These are phyloP conservation scores for Zelleria hepariella DNA, from an alignment of 2,888 invertebrate species.

Conservation along the genomic window DNA sequence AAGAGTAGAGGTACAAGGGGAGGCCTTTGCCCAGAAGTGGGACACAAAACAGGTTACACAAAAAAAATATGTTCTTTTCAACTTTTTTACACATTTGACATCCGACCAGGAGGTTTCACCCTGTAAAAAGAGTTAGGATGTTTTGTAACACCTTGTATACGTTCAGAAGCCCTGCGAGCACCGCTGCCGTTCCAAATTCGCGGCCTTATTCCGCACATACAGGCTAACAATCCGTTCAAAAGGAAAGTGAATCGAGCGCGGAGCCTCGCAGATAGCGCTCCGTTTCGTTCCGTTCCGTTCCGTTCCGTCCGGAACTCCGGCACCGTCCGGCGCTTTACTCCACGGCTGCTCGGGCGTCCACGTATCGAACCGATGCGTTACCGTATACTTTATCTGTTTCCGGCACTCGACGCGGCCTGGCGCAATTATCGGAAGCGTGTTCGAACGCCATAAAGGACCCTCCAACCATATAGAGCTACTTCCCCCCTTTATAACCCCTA, in stretches of 20 bases:
- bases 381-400: slow-evolving; percentile 62
- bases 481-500: neutral
- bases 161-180: too few relatives aligned
- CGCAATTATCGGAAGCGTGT: slow-evolving; percentile 60
- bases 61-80: too few relatives aligned
- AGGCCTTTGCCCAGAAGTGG: too few relatives aligned
- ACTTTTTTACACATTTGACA: too few relatives aligned
- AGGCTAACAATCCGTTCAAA: neutral
- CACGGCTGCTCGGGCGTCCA: slow-evolving; percentile 14
- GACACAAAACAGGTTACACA: too few relatives aligned
- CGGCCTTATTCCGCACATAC: too few relatives aligned
- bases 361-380: slow-evolving; percentile 60
- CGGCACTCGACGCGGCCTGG: slow-evolving; percentile 34
- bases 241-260: neutral
- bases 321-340: slow-evolving; percentile 12
- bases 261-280: neutral
- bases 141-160: too few relatives aligned
- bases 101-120: too few relatives aligned
- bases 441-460: slow-evolving; percentile 47
- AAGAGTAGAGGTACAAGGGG: too few relatives aligned
- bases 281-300: neutral
- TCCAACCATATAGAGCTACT: neutral
- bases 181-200: too few relatives aligned
- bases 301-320: slow-evolving; percentile 1
- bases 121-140: too few relatives aligned